These are phyloP conservation scores for Empidonax traillii DNA, from an alignment of 2,113 vertebrate genomes.

Conservation along the genomic window DNA sequence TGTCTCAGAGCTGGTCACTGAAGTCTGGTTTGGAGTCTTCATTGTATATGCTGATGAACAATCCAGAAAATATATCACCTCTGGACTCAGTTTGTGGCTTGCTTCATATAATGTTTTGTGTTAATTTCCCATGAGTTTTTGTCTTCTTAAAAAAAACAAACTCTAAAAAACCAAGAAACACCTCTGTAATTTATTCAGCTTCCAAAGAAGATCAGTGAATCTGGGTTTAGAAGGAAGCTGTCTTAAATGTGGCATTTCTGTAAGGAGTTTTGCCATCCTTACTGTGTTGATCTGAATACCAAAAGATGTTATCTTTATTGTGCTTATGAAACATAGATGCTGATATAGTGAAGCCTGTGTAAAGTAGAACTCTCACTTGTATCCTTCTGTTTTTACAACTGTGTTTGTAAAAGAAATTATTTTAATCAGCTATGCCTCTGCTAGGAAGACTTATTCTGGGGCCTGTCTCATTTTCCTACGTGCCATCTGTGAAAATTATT, in stretches of 20 bases:
- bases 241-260: background rate
- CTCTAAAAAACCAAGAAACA: background rate
- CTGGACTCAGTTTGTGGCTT: background rate
- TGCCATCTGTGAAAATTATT: background rate
- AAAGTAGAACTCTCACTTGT: background rate
- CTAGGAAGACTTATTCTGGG: background rate
- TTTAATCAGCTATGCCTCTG: background rate
- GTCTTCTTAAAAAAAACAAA: background rate
- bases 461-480: accelerated
- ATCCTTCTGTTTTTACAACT: background rate
- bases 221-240: background rate
- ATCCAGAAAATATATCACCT: background rate
- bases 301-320: background rate
- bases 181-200: background rate
- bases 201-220: background rate
- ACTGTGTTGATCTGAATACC: background rate
- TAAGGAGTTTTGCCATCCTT: background rate
- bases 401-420: background rate
- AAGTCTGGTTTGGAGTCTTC: background rate
- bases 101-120: background rate
- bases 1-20: background rate
- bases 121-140: background rate
- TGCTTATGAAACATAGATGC: background rate
- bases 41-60: background rate
- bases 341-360: background rate